phyloP scores from a whole-genome alignment of 2,113 vertebrate genomes.

The Antechinus flavipes region DNA sequence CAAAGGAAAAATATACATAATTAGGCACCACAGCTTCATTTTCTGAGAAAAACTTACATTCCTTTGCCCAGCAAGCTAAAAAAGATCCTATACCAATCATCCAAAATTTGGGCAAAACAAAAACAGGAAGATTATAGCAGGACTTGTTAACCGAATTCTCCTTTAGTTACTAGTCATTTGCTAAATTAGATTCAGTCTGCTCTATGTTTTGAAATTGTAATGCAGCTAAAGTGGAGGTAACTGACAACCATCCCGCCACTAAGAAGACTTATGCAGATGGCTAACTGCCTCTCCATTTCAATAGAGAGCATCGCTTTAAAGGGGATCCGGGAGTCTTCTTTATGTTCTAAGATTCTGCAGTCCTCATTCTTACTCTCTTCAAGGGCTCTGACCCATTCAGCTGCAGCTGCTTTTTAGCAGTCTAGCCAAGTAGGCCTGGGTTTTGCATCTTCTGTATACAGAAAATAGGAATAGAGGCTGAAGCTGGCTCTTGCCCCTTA shows the following conservation, averaged over 20 bases:
- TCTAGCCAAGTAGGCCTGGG: neutral
- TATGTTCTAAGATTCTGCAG: conserved; percentile 20
- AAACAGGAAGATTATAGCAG: neutral
- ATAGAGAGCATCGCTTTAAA: neutral
- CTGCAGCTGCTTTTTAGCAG: neutral
- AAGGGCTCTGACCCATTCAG: neutral
- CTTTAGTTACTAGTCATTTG: conserved; percentile 3
- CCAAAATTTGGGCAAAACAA: neutral
- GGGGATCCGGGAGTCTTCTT: neutral
- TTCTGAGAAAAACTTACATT: conserved; percentile 44
- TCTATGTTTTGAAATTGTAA: conserved; percentile 40
- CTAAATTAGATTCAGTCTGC: conserved; percentile 31
- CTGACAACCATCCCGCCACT: neutral
- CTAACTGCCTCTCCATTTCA: conserved; percentile 6
- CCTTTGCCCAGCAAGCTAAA: neutral
- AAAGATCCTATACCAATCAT: conserved; percentile 35
- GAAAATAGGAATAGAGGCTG: neutral
- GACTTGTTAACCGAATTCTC: conserved; percentile 42
- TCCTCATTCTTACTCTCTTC: conserved; percentile 32
- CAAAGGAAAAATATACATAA: conserved; percentile 7
- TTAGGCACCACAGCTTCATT: neutral
- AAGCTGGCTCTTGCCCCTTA: neutral
- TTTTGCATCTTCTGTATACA: neutral
- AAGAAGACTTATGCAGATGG: neutral
- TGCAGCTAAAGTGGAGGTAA: conserved; percentile 3